Evolutionary conservation across 2,888 invertebrate genomes (phyloP).

Genomic region (Lithophane socia): DNA sequence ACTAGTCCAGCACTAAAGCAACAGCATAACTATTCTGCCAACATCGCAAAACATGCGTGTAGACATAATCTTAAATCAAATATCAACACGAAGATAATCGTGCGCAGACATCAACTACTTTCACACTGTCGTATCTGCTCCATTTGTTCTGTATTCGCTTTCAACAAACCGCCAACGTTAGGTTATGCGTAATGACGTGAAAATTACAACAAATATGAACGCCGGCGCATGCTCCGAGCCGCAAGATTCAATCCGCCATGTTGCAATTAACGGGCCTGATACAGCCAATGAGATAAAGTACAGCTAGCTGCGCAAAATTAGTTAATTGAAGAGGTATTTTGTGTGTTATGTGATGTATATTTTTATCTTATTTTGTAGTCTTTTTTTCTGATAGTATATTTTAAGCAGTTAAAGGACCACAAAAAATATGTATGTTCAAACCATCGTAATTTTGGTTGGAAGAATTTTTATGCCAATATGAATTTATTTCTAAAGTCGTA

Average conservation of each 20-base stretch:
- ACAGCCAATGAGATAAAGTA: conserved; percentile 63
- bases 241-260: conserved; percentile 80
- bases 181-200: conserved; percentile 85
- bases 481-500: background rate
- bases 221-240: conserved; percentile 71
- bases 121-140: conserved; percentile 60
- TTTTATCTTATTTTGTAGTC: background rate
- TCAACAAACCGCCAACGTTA: conserved; percentile 78
- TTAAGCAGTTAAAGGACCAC: background rate
- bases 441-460: background rate
- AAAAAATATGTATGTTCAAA: too few species aligned
- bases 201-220: conserved; percentile 85
- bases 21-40: conserved; percentile 11
- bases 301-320: conserved; percentile 57
- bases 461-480: background rate
- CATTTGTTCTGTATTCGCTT: conserved; percentile 80
- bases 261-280: conserved; percentile 74
- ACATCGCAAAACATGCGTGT: conserved; percentile 28
- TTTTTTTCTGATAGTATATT: background rate
- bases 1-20: background rate
- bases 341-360: background rate
- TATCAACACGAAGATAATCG: conserved; percentile 42
- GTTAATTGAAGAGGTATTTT: conserved; percentile 58
- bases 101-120: conserved; percentile 39
- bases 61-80: conserved; percentile 47